Evolutionary conservation across 2,797 vertebrate genomes (phyloP).

Genomic region (Platyrinchus mystaceus): DNA sequence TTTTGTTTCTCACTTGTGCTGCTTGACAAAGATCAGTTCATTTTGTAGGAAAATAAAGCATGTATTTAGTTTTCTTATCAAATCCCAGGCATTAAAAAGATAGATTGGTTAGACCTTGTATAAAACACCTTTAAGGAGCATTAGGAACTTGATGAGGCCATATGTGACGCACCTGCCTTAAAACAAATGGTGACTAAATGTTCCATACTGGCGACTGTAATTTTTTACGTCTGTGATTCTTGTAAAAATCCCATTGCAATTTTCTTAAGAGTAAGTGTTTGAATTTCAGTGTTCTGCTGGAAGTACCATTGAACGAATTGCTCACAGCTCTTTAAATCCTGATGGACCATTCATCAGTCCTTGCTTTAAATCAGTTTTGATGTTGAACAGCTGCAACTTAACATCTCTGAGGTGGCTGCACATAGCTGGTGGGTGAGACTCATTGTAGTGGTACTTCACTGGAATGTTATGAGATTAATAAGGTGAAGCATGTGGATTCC

Average conservation of each 20-base stretch:
- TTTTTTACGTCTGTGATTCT: neutral
- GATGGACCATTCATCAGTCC: neutral
- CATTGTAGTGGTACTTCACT: neutral
- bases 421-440: neutral
- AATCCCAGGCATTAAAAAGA: neutral
- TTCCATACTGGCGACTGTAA: neutral
- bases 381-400: neutral
- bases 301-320: neutral
- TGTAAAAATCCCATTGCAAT: neutral
- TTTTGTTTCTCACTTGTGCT: slow-evolving; percentile 6
- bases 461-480: neutral
- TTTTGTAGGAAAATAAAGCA: neutral
- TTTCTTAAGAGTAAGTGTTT: neutral
- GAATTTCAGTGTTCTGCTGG: neutral
- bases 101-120: neutral
- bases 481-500: neutral
- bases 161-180: neutral
- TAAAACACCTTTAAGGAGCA: neutral
- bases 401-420: neutral
- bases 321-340: neutral
- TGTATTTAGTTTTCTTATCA: slow-evolving; percentile 4
- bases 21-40: neutral
- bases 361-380: neutral
- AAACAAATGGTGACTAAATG: neutral
- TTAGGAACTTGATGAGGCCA: neutral